Evolutionary conservation across 53 echinoderm and acorn worm genomes (phyloP).

Genomic region (Luidia sarsii): DNA sequence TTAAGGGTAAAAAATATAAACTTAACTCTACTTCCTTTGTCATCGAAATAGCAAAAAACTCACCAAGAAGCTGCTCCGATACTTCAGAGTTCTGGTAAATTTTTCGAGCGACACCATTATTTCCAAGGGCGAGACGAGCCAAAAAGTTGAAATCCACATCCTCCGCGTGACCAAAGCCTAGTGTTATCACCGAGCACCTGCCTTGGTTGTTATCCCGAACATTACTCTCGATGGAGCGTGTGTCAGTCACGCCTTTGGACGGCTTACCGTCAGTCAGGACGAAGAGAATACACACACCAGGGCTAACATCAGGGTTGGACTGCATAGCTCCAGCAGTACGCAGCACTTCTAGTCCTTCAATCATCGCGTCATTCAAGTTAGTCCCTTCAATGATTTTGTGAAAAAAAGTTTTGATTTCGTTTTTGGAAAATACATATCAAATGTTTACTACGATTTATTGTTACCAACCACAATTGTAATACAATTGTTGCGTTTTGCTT

Average conservation of each 20-base stretch:
- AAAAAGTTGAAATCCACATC: constrained; percentile 85
- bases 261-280: constrained; percentile 96
- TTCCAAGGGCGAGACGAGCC: constrained; percentile 81
- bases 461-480: too few species aligned
- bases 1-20: background rate
- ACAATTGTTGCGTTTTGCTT: too few species aligned
- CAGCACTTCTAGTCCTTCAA: constrained; percentile 72
- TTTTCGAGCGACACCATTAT: constrained; percentile 84
- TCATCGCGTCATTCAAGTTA: constrained; percentile 87
- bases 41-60: background rate
- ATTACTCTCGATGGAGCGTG: constrained; percentile 69
- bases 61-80: constrained; percentile 67
- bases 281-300: constrained; percentile 85
- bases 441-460: too few species aligned
- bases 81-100: constrained; percentile 73
- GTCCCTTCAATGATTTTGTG: constrained; percentile 58
- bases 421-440: too few species aligned
- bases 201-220: constrained; percentile 66
- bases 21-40: too few species aligned
- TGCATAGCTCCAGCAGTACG: constrained; percentile 74
- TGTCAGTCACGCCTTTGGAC: constrained; percentile 65
- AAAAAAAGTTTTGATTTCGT: background rate
- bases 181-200: constrained; percentile 85
- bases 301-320: constrained; percentile 39
- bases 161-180: constrained; percentile 62